Evolutionary conservation across 2,797 vertebrate genomes (phyloP).

Genomic region (Macropus fuliginosus): DNA sequence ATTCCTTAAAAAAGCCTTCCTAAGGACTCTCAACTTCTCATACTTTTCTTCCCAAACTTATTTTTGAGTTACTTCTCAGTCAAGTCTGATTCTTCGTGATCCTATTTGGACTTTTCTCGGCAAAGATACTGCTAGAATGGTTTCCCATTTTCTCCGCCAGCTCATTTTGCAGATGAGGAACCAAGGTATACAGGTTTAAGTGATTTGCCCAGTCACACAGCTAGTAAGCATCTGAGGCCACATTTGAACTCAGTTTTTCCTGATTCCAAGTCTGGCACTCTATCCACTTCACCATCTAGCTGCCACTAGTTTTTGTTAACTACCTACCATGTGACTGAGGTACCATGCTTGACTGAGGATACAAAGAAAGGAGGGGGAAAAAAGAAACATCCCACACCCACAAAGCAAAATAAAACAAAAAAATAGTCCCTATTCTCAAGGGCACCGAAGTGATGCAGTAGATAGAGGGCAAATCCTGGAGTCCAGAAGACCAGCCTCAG

Average conservation of each 20-base stretch:
- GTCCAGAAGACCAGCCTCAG: background rate
- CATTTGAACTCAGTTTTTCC: background rate
- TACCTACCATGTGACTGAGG: background rate
- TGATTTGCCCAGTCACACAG: too few species aligned
- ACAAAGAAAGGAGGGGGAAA: background rate
- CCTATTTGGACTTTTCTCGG: too few species aligned
- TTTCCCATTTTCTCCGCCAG: too few species aligned
- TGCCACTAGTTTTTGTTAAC: background rate
- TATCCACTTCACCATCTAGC: background rate
- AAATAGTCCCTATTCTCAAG: background rate
- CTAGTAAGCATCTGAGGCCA: background rate
- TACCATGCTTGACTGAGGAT: background rate
- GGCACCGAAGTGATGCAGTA: background rate
- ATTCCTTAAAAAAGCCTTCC: background rate
- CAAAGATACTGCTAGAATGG: too few species aligned
- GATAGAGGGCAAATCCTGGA: conserved; percentile 24
- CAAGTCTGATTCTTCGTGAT: too few species aligned
- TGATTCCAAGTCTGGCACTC: background rate
- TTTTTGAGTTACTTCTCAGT: too few species aligned
- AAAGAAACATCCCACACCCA: too few species aligned
- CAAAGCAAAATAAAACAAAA: background rate
- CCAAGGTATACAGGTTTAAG: too few species aligned
- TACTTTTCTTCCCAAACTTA: background rate
- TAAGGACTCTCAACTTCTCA: background rate
- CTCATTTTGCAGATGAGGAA: too few species aligned